A percentile compares a stretch with the other conserved stretches of the same genome.
phyloP scores from a whole-genome alignment of 2,113 vertebrate genomes.

The Oenanthe melanoleuca region DNA sequence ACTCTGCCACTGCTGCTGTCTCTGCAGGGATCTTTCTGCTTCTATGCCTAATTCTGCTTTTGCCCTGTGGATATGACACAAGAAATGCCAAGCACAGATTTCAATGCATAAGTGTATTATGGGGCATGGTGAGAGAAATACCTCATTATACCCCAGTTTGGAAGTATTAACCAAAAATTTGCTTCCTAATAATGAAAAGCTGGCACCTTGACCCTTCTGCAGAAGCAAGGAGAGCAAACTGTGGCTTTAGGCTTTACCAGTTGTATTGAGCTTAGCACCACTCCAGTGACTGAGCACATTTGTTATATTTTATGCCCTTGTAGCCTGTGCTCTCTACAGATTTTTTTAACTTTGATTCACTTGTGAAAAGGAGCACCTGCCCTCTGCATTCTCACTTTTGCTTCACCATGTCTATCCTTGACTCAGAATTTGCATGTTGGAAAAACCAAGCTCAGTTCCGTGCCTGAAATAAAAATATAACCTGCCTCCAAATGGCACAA shows the following conservation, averaged over 20 bases:
- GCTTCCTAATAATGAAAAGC: neutral
- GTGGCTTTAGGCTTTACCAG: neutral
- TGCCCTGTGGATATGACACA: neutral
- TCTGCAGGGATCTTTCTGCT: neutral
- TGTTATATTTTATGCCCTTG: neutral
- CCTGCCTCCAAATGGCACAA: slow-evolving; percentile 16
- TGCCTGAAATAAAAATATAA: slow-evolving; percentile 34
- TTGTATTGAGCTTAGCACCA: neutral
- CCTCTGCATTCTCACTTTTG: neutral
- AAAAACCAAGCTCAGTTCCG: neutral
- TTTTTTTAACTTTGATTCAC: neutral
- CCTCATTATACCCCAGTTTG: neutral
- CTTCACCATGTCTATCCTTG: neutral
- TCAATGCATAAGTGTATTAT: neutral
- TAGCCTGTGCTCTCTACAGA: neutral
- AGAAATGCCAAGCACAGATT: neutral
- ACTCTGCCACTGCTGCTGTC: neutral
- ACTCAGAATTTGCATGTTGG: neutral
- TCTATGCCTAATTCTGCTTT: neutral
- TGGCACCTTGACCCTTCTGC: neutral
- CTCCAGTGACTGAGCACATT: neutral
- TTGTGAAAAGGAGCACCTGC: neutral
- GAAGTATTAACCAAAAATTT: neutral
- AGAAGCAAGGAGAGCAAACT: neutral
- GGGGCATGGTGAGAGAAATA: neutral